Evolutionary conservation across 1,140 invertebrate genomes (phyloP), one percentile per base, ranked within the genome.

Genomic region (Ceratoteleas bidentatus): DNA sequence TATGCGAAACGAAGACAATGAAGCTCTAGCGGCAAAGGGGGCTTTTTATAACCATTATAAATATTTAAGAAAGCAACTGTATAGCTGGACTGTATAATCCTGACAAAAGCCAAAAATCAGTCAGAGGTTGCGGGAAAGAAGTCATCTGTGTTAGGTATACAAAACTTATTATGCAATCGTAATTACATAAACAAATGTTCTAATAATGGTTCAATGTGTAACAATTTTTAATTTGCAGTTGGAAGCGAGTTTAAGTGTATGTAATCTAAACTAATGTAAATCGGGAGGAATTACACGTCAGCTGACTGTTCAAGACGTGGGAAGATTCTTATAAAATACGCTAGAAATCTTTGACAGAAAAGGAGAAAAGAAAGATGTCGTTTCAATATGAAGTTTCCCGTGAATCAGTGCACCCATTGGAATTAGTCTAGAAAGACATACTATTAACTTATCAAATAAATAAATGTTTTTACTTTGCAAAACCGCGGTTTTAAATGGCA

Each of bases 31-130:
- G 34, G 45, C 72, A 32, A 34, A 40, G 50, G 61, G 72, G 5
- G 8, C 16, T 36, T 10, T 66, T 9, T 75, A 65, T 36, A 65
- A 75, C 47, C 14, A 75, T 24, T 75, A 75, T 16, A 75, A 75
- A 24, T 11, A 10, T 58, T 24, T 75, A 15, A 56, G 72, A 52
- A 57, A 66, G 52, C 13, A 60, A 53, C 53, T 76, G 8, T 47
- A 1, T 32, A 36, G 62, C 34, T 50, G 45, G 54, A 32, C 38
- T 40, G 11, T 40, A 40, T 40, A 40, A 40, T 6, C 38, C 2
- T 2, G 38, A 40, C 38, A 40, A 11, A 8, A 40, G 38, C 38
- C 38, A 40, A 40, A 40, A 2, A 40, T 40, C 38, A 40, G 11
- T 40, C 38, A 40, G 38, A 40, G 6, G 38, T 40, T 40, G 2